Evolutionary conservation across 1,140 invertebrate genomes (phyloP), one percentile per base, ranked within the genome.

Genomic region (Apis cerana): DNA sequence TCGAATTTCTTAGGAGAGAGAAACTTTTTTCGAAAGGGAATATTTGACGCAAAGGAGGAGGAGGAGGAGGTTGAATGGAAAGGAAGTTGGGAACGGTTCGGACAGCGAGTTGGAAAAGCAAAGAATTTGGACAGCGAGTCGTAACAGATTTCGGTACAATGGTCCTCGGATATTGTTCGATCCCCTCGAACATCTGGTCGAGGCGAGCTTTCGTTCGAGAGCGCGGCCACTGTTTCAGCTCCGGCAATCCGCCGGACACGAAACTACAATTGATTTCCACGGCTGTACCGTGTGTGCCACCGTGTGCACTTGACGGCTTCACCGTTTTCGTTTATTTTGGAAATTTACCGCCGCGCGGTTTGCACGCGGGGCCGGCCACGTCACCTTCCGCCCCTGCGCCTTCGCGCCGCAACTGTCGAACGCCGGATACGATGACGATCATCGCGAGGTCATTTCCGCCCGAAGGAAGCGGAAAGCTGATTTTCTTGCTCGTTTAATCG

Each of bases 211-310:
- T 72, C 27, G 59, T 62, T 27, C n/a, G 59, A 33, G 70, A 64
- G 54, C 48, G 27, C 19, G 43, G 56, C 48, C 62, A 64, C 48
- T 83, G 65, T 86, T 87, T 86, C 80, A 69, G 82, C 85, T 72
- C 59, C 65, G 64, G 65, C 50, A 56, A 61, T 27, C 13, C 74
- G 69, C 59, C 56, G 83, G 68, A 27, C 84, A 77, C 84, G 80
- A 74, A 76, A 71, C 61, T 75, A 65, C 86, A 85, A 87, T 87
- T 80, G 85, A 87, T 87, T 83, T 84, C 81, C 74, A 75, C 56
- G 54, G 15, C 75, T 54, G 83, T 50, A 67, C 58, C 61, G 23
- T 33, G 33, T 33, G 33, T 33, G 17, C 43, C 56, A 43, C 67
- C 71, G 59, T 64, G 68, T 76, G 85, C 72, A 12, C 72, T 50